Evolutionary conservation across 2,113 vertebrate species (phyloP).

Genomic region (Callaeas wilsoni): DNA sequence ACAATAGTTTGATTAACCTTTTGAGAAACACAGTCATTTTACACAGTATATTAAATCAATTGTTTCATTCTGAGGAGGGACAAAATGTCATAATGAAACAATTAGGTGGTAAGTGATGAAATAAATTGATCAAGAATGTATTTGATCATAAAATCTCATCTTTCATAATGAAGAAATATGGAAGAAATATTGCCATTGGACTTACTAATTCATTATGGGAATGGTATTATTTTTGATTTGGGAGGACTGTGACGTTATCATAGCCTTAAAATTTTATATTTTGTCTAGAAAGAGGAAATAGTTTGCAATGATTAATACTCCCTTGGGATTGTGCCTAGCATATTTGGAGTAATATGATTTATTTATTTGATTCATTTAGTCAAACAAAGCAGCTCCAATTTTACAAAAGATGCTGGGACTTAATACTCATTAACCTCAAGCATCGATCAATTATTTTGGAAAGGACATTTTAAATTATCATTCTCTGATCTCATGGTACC

Average conservation of each 20-base stretch:
- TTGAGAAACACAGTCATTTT: slow-evolving; percentile 2
- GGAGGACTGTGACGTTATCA: rapidly evolving
- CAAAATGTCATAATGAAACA: slow-evolving; percentile 24
- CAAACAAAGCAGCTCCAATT: neutral
- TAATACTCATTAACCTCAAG: neutral
- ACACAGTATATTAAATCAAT: slow-evolving; percentile 5
- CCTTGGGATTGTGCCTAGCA: neutral
- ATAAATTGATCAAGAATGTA: neutral
- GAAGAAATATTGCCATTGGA: neutral
- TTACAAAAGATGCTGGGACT: neutral
- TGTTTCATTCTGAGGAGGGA: neutral
- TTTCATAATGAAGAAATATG: neutral
- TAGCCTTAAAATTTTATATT: neutral
- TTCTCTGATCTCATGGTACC: neutral
- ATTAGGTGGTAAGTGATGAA: neutral
- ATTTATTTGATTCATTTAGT: neutral
- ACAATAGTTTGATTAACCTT: slow-evolving; percentile 43
- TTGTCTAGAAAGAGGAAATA: neutral
- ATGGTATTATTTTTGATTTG: neutral
- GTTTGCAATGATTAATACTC: neutral
- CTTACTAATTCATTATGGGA: neutral
- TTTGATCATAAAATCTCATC: neutral
- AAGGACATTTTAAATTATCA: neutral
- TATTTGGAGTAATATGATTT: neutral
- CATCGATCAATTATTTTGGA: neutral